Evolutionary conservation across 2,888 invertebrate genomes (phyloP), one percentile per base, ranked within the genome.

Genomic region (Nemurella pictetii): DNA sequence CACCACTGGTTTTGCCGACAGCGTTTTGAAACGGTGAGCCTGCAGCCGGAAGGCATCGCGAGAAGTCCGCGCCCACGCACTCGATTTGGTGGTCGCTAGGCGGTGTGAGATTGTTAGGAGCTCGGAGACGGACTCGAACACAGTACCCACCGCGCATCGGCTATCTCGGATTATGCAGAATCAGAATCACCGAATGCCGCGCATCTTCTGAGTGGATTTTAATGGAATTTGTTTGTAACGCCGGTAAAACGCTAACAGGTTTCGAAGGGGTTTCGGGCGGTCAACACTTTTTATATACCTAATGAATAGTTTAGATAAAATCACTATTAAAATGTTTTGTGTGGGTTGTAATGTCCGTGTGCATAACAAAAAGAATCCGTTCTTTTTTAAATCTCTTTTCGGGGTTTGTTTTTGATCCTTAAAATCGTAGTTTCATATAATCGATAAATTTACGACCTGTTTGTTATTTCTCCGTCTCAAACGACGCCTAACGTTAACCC

Each of bases 161-260:
- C 55, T 55, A 55, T 78, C 78, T 28, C n/a, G n/a, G 82, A 28
- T 82, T 82, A 72, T 82, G 28, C 82, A 25, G 82, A 72, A 72
- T 82, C 1, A 28, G 72, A 82, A 81, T 25, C 3, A 78, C 3
- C 29, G 28, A 15, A 28, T n/a, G 55, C 55, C 55, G 55, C 55
- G 9, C 20, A 12, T 1, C 12, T 12, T 2, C 7, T 4, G 32
- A 81, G 80, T 35, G 80, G 80, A 82, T 72, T 72, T 26, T 82
- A 82, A 82, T 82, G 82, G 82, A 36, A 72, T 82, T 82, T 82
- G 72, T 55, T 55, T 82, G 82, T 82, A 80, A 78, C 55, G 1
- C 55, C 3, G 12, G 55, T 1, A 32, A 12, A 55, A 55, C 5
- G 35, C 35, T 20, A 55, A 55, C 55, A 55, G 55, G 55, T 55